phyloP scores from a whole-genome alignment of 2,113 vertebrate genomes.

The Uria aalge region DNA sequence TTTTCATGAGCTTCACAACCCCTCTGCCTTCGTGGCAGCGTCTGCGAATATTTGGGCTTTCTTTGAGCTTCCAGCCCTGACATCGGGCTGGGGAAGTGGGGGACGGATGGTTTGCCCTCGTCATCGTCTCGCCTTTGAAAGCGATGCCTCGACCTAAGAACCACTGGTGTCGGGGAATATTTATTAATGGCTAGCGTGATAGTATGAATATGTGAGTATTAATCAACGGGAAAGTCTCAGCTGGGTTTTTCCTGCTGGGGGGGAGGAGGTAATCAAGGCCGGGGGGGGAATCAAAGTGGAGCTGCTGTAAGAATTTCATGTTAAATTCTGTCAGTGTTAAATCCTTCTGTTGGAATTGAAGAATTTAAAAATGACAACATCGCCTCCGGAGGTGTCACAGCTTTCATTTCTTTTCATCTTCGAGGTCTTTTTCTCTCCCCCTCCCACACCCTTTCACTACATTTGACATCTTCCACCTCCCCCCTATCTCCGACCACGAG shows the following conservation, averaged over 20 bases:
- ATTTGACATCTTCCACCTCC: neutral
- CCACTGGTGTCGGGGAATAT: accelerated
- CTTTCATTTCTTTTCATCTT: neutral
- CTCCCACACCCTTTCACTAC: neutral
- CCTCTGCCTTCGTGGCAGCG: neutral
- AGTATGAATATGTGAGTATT: accelerated
- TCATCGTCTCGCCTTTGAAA: accelerated
- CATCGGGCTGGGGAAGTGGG: neutral
- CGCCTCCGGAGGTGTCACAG: accelerated
- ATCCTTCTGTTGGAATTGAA: neutral
- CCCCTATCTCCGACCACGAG: neutral
- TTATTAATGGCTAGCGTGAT: neutral
- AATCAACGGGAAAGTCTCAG: neutral
- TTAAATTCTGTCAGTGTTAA: neutral
- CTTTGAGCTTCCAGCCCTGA: neutral
- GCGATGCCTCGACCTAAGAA: neutral
- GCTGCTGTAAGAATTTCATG: neutral
- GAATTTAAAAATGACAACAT: neutral
- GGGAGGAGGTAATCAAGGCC: neutral
- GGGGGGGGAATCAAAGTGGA: too few species aligned
- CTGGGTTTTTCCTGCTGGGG: neutral
- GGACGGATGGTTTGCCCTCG: neutral
- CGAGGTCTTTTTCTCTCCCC: neutral
- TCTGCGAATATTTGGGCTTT: neutral
- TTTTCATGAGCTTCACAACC: neutral